Evolutionary conservation across 2,888 invertebrate species (phyloP).

Genomic region (Merodon equestris): DNA sequence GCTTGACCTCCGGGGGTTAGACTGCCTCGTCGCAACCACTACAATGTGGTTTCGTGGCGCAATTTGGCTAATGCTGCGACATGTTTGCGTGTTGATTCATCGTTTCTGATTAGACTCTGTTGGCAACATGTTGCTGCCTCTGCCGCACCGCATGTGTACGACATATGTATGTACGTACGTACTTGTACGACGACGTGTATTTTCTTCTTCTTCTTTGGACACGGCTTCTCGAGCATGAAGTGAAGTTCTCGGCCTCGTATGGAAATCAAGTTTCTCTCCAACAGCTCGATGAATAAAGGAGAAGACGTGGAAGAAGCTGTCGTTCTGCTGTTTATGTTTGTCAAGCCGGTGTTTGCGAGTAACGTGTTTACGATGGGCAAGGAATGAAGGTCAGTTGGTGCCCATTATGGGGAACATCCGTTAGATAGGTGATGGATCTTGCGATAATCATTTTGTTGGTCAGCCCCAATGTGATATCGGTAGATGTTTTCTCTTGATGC

Average conservation of each 20-base stretch:
- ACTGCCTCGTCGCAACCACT: background rate
- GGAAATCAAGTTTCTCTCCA: slow-evolving; percentile 57
- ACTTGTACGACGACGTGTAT: no score
- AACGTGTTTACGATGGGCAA: slow-evolving; percentile 36
- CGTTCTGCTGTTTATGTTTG: slow-evolving; percentile 7
- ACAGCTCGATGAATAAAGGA: slow-evolving; percentile 36
- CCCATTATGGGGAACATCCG: slow-evolving; percentile 57
- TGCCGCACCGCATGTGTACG: background rate
- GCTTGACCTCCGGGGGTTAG: slow-evolving; percentile 62
- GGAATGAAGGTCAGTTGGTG: slow-evolving; percentile 62
- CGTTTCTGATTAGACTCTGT: slow-evolving; percentile 10
- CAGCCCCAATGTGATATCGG: slow-evolving; percentile 17
- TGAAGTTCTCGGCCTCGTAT: slow-evolving; percentile 39
- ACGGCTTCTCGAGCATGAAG: slow-evolving; percentile 44
- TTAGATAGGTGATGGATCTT: slow-evolving; percentile 39
- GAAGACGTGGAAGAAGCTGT: slow-evolving; percentile 35
- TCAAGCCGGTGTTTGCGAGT: slow-evolving; percentile 30
- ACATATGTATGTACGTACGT: no score
- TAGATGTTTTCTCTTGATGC: slow-evolving; percentile 11
- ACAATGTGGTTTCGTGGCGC: slow-evolving; percentile 5
- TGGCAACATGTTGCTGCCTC: slow-evolving; percentile 55
- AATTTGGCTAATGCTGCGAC: slow-evolving; percentile 38
- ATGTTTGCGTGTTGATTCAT: slow-evolving; percentile 54
- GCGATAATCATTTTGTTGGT: slow-evolving; percentile 35
- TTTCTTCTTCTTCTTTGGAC: slow-evolving; percentile 12